Evolutionary conservation across 2,888 invertebrate genomes (phyloP), one percentile per base, ranked within the genome.

Genomic region (Drosophila heteroneura): DNA sequence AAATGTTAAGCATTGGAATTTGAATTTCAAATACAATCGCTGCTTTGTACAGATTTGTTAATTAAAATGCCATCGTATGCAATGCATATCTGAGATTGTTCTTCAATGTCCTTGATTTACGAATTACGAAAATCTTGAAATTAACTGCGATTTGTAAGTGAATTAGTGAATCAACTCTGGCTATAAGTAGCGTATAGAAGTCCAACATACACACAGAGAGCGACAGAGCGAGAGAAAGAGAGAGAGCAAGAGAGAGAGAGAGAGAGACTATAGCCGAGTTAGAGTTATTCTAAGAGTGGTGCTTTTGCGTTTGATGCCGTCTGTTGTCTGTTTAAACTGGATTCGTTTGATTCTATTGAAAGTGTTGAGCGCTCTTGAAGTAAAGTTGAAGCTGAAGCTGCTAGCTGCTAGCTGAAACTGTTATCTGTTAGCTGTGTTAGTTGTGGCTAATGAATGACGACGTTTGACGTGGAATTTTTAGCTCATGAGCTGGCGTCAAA

Each of bases 321-420:
- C 63, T 57, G 61, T 6, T 5, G 41, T 51, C 12, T n/a, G 58
- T 57, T 63, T 74, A 83, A 85, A 90, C 85, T 85, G 86, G 89
- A 82, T 82, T 88, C 85, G 70, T 57, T 51, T 35, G 79, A 78
- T 90, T 86, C 89, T 89, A 86, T 86, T 89, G 90, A 86, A 90
- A 86, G 90, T 89, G 89, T 85, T 89, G 83, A 51, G 49, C 57
- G 35, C 53, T 54, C 47, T 67, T 67, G 67, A 67, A 41, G 32
- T 41, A 51, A 53, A 44, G 68, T 53, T 62, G 30, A n/a, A 22
- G 41, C 70, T 75, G 51, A 33, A 44, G 33, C 53, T 68, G 32
- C 28, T 28, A 19, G 19, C 44, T 52, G n/a, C 19, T 52, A 30
- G 44, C 58, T 32, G 16, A 30, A 32, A 41, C 58, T 44, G 41